These are phyloP conservation scores for Drosophila mayri DNA, from an alignment of 1,140 invertebrate species.

Conservation along the genomic window DNA sequence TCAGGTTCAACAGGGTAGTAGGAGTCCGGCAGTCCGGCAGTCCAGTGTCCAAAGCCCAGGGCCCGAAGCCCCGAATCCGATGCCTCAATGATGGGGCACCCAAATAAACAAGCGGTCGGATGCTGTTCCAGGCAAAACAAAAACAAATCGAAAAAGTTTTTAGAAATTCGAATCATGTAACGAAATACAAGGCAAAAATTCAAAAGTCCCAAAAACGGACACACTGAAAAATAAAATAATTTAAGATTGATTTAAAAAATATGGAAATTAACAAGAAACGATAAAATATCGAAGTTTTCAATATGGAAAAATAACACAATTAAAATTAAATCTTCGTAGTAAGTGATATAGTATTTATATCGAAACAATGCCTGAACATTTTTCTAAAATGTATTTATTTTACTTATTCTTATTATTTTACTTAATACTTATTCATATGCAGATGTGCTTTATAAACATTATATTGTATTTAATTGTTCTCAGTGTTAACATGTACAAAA, in stretches of 20 bases:
- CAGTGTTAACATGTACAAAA: conserved; percentile 25
- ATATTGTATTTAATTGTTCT: neutral
- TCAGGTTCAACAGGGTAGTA: conserved; percentile 29
- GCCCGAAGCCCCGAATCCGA: conserved; percentile 17
- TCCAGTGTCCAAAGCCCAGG: neutral
- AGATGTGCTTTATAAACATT: no score
- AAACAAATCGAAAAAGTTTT: conserved; percentile 63
- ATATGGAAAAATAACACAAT: no score
- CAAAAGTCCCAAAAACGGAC: conserved; percentile 50
- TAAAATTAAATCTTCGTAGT: no score
- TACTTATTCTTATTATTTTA: no score
- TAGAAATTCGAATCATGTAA: conserved; percentile 82
- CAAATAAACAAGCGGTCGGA: conserved; percentile 53
- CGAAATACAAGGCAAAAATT: conserved; percentile 73
- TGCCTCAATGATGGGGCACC: conserved; percentile 31
- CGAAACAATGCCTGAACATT: no score
- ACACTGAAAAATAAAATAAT: neutral
- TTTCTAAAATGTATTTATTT: no score
- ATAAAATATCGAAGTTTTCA: no score
- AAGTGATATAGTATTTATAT: no score
- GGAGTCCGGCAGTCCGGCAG: neutral
- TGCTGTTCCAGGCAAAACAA: conserved; percentile 25
- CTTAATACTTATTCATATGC: neutral
- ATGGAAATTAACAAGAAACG: neutral
- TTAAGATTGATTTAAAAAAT: neutral